Base-by-base conservation (phyloP, 2,888 invertebrate species). In the Trissonchulus latispiculum region DNA sequence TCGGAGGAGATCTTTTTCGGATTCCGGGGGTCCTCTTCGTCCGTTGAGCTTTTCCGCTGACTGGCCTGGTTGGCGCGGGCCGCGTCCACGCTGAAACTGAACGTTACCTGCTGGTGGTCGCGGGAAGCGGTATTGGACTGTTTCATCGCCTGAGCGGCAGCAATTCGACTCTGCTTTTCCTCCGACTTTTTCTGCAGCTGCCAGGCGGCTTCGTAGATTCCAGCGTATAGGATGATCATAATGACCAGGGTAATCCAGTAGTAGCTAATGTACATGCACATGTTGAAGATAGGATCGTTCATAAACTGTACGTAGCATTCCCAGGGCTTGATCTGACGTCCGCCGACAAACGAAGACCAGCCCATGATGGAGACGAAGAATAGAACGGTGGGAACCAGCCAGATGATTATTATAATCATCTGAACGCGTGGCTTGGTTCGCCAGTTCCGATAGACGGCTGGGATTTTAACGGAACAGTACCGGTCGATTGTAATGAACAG, bases 291-390 rank as follows among this genome's bases (percentile, higher is more conserved):
- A 0, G 96, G 94, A 84, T 97, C 94, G 84, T 95, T 95, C 75
- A 97, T 88, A 85, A 99, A 99, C 85, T 97, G 96, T 28, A 97
- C 96, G 73, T 93, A 91, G 83, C 96, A 97, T 84, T 93, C 90
- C 0, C 91, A 91, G 23, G 91, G 91, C 78, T 89, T 86, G 72
- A 95, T 87, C 79, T 95, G 93, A 23, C 36, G 32, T 81, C 90
- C 91, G 31, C 96, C 96, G 67, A 94, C 91, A 82, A 97, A 97
- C 84, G 95, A 94, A 83, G 96, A 96, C 95, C 97, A 99, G 64
- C 97, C 97, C 82, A 99, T 95, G 78, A 99, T 97, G 76, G 95
- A 94, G 77, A 94, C 93, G 85, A 97, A 97, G 85, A 99, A 99
- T 15, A 99, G 86, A 74, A 95, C 86, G 0, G 94, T 92, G 68